Percentiles rank a stretch among this genome's conserved stretches.
Evolutionary conservation across 2,888 invertebrate species (phyloP).

Genomic region (Tholera decimalis): DNA sequence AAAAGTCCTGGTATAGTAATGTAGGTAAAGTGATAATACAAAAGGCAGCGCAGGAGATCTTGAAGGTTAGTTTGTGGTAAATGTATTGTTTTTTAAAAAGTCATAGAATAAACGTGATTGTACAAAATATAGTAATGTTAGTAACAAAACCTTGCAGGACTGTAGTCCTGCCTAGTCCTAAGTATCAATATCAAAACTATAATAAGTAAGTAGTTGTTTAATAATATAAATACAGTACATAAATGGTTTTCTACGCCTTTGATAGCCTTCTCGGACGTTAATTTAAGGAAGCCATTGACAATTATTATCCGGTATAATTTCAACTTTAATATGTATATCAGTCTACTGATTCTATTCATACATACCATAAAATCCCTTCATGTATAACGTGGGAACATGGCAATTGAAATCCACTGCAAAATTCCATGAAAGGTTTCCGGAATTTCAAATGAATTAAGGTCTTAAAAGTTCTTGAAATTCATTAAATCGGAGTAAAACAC

Average conservation of each 20-base stretch:
- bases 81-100: too few species aligned
- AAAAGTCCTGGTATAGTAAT: too few species aligned
- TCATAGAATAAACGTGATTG: too few species aligned
- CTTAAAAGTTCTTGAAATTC: slow-evolving; percentile 1
- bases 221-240: too few species aligned
- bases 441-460: slow-evolving; percentile 1
- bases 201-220: too few species aligned
- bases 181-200: too few species aligned
- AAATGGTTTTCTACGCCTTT: background rate
- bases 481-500: slow-evolving; percentile 1
- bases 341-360: slow-evolving; percentile 13
- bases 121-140: too few species aligned
- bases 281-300: slow-evolving; percentile 14
- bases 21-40: too few species aligned
- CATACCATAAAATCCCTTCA: slow-evolving; percentile 12
- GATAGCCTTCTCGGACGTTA: background rate
- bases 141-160: too few species aligned
- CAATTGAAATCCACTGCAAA: slow-evolving; percentile 14
- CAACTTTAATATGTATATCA: slow-evolving; percentile 1
- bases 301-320: slow-evolving; percentile 18
- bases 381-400: slow-evolving; percentile 22
- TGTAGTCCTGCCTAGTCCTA: too few species aligned
- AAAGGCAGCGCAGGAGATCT: too few species aligned
- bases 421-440: background rate
- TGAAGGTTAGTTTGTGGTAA: too few species aligned